Base-by-base conservation (phyloP, 2,888 invertebrate genomes). In the Gymnocheta viridis region DNA sequence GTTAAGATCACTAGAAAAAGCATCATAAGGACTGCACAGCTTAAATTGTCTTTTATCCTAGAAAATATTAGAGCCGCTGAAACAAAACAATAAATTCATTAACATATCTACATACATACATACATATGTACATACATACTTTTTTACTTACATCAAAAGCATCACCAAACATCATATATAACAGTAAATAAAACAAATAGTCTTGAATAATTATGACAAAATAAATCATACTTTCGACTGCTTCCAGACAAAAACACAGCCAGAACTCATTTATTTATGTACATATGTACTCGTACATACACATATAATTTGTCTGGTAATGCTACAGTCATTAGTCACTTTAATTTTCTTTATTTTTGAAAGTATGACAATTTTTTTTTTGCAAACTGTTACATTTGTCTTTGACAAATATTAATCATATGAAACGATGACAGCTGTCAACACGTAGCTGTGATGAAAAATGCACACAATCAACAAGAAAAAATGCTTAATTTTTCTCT, bases 391-490 rank as follows among this genome's bases (percentile, higher is more conserved):
- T 79, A 69, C 80, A 80, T 82, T 82, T 82, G 80, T 79, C 85
- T 86, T 88, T 89, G 88, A 86, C 86, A 87, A 86, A 85, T 89
- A 90, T 90, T 90, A 89, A 88, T 90, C 90, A 90, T 89, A 87
- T 85, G 87, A 87, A 85, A 87, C 85, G 86, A 86, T 89, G 89
- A 88, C 89, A 88, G 88, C 88, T 88, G 88, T 88, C 88, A 89
- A 86, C 88, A 87, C 87, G 87, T 85, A 86, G 80, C 86, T 87
- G 86, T 86, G 86, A 86, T 77, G 74, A 81, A 80, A 86, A 82
- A 85, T 82, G 77, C 80, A 80, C 85, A 82, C 82, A 84, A 69
- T 73, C 82, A 32, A 67, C 49, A 58, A 58, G 47, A 70, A 70
- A 70, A 38, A 74, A 35, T 7, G 69, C 17, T 29, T 29, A n/a